phyloP scores from a whole-genome alignment of 2,888 invertebrate genomes.

The Eristalis pertinax region DNA sequence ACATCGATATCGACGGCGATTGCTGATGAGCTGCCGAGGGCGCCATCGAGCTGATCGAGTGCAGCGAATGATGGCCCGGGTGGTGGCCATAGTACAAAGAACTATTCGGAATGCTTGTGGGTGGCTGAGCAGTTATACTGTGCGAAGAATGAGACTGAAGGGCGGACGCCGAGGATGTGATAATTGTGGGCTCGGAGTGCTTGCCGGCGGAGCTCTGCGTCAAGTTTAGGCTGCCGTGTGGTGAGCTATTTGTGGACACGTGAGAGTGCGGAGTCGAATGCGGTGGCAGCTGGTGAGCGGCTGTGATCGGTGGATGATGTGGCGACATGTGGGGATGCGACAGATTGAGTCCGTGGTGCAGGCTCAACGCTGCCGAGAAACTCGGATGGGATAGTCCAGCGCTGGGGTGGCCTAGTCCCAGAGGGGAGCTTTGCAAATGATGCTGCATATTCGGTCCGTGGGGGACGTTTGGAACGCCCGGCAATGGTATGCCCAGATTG shows the following conservation, averaged over 20 bases:
- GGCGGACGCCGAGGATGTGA: conserved; percentile 74
- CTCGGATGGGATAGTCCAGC: conserved; percentile 78
- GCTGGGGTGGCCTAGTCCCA: conserved; percentile 77
- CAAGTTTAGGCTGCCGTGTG: conserved; percentile 77
- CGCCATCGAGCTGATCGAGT: conserved; percentile 76
- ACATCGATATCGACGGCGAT: conserved; percentile 70
- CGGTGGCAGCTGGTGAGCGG: conserved; percentile 78
- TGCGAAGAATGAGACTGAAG: conserved; percentile 74
- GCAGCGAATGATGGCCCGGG: conserved; percentile 77
- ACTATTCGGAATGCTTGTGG: conserved; percentile 75
- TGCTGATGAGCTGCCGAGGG: conserved; percentile 78
- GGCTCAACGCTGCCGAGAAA: conserved; percentile 78
- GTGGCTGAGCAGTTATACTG: conserved; percentile 71
- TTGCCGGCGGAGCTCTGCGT: conserved; percentile 73
- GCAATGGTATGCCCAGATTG: conserved; percentile 78
- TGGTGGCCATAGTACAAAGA: conserved; percentile 77
- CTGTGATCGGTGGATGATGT: conserved; percentile 74
- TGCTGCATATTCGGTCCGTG: conserved; percentile 79
- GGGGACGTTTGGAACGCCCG: conserved; percentile 76
- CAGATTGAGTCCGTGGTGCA: conserved; percentile 79
- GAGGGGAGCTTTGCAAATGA: conserved; percentile 78
- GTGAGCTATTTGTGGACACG: conserved; percentile 74
- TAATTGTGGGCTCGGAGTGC: conserved; percentile 73
- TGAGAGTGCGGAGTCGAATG: conserved; percentile 75
- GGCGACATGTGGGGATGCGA: conserved; percentile 79